These are phyloP conservation scores for Conus betulinus DNA, from an alignment of 1,140 invertebrate genomes.

Conservation along the genomic window DNA sequence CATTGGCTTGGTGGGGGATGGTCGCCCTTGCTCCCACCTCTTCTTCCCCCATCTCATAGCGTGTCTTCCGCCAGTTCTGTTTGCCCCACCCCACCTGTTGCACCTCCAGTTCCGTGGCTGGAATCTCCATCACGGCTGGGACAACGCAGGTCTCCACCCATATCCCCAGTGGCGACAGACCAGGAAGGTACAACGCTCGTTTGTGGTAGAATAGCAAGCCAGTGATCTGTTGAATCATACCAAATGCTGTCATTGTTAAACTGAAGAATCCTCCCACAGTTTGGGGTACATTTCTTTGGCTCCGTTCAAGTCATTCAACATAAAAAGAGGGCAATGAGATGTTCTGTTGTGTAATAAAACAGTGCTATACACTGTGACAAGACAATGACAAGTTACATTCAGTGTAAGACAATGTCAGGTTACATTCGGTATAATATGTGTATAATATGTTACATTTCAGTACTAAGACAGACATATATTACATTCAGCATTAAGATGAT, in stretches of 20 bases:
- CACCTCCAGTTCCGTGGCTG: neutral
- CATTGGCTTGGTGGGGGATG: too few species aligned
- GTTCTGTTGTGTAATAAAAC: neutral
- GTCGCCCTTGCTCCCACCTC: neutral
- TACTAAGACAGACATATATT: too few species aligned
- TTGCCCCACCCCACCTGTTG: neutral
- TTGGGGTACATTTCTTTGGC: neutral
- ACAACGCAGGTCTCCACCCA: slow-evolving; percentile 13
- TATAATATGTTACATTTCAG: too few species aligned
- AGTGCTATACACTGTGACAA: too few species aligned
- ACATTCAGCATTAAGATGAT: too few species aligned
- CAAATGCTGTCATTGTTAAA: neutral
- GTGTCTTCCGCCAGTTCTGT: slow-evolving; percentile 4
- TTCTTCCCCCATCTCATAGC: neutral
- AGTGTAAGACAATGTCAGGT: too few species aligned
- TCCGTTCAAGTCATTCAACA: neutral
- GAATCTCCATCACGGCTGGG: neutral
- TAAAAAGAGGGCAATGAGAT: neutral
- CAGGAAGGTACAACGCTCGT: slow-evolving; percentile 4
- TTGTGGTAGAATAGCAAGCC: slow-evolving; percentile 33
- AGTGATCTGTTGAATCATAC: neutral
- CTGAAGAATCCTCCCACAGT: neutral
- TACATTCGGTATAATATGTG: too few species aligned
- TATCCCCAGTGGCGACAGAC: neutral
- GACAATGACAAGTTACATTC: too few species aligned